These are phyloP conservation scores for Eupsilia transversa DNA, from an alignment of 2,888 invertebrate genomes.

Conservation along the genomic window DNA sequence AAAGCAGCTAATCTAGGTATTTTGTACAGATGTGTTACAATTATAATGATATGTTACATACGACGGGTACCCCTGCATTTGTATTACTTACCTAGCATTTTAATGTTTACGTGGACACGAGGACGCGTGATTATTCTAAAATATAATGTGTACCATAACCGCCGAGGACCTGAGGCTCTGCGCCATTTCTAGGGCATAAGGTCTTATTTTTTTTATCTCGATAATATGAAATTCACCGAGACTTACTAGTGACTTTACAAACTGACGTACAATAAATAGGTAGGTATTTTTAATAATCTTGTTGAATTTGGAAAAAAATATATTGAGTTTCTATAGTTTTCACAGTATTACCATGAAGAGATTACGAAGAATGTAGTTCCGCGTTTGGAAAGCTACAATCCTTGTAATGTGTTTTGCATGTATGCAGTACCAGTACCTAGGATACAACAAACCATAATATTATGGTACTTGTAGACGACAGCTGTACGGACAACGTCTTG, in stretches of 20 bases:
- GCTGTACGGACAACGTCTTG: neutral
- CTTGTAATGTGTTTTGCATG: neutral
- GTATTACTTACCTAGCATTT: constrained; percentile 28
- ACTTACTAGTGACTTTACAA: no score
- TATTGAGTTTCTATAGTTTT: neutral
- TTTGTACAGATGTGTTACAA: neutral
- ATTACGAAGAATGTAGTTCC: neutral
- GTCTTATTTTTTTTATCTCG: constrained; percentile 33
- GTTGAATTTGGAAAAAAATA: neutral
- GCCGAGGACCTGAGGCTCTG: neutral
- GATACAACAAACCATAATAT: neutral
- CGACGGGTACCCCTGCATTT: neutral
- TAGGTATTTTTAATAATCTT: neutral
- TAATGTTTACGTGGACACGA: neutral
- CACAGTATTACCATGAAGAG: neutral
- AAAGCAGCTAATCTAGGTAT: constrained; percentile 12
- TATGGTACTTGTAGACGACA: neutral
- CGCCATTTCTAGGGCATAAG: neutral
- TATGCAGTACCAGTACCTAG: neutral
- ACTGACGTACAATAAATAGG: neutral
- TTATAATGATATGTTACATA: constrained; percentile 31
- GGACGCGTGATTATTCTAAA: constrained; percentile 18
- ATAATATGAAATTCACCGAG: constrained; percentile 3
- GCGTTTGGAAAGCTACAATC: neutral
- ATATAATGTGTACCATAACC: constrained; percentile 18